Base-by-base conservation (phyloP, 2,113 vertebrate species). In the Prunella himalayana region DNA sequence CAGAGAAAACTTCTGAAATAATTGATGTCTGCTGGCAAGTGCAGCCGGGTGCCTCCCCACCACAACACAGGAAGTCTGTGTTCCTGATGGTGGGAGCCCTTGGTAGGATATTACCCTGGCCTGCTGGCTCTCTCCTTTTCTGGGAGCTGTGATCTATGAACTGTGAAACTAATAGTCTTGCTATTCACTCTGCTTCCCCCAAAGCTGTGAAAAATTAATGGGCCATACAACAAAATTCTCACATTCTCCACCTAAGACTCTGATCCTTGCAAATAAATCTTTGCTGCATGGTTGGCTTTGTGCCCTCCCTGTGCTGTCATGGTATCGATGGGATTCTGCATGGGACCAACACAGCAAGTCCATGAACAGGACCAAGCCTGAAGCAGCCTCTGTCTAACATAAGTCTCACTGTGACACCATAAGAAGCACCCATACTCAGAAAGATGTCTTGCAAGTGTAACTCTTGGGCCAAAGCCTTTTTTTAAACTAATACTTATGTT, bases 191-290 rank as follows among this genome's bases (percentile, higher is more conserved):
- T 71, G 13, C 47, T 75, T 66, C 15, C 35, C 17, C 11, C 8
- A 41, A 82, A 90, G 35, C 39, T 60, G 33, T 65, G 76, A 79
- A 85, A 81, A 91, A 82, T 13, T 33, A 71, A 79, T 44, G 33
- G 90, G 22, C 31, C 23, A 8, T 68, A 70, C 44, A 71, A 44
- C 25, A 71, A 75, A 78, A 95, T 33, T 73, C 45, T 23, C 42
- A 16, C 5, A 0, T 65, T 93, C 28, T 65, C 27, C 24, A n/a
- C 39, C 24, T 42, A 69, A 33, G 49, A 13, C 7, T 54, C 44
- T 41, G 42, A 84, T 73, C 12, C 39, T 70, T 56, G 17, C 6
- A 41, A 69, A 57, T 33, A 73, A 84, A 44, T 30, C 35, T 51
- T 18, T 4, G n/a, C 0, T 3, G 31, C 7, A 2, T 27, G 7